Evolutionary conservation across 2,888 invertebrate species (phyloP), one percentile per base, ranked within the genome.

Genomic region (Ceratothoa steindachneri): DNA sequence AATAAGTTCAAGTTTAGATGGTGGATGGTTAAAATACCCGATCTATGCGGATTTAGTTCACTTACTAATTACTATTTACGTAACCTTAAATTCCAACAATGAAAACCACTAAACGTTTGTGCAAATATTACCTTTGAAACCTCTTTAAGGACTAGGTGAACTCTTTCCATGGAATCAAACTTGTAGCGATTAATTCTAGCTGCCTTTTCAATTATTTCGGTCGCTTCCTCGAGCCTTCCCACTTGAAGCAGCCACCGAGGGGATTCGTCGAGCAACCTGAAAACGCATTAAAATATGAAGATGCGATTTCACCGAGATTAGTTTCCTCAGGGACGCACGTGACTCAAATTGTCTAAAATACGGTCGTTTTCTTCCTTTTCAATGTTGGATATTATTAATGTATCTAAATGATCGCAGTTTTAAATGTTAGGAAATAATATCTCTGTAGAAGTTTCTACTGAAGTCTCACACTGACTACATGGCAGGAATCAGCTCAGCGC

Each of bases 221-320:
- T 67, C 1, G 71, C 71, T 28, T 71, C 71, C 29, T 71, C 51
- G 1, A 71, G 1, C 1, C 71, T 60, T n/a, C 28, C 52, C 12
- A 65, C 66, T 41, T 71, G 71, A n/a, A 71, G 66, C 41, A 71
- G 71, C 71, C 71, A 71, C 15, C 71, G 31, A 2, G 71, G 71
- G 28, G 71, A 71, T 31, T 71, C 71, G 28, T 71, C 71, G 24
- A 71, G 52, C 7, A 71, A 24, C 28, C 71, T 71, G 27, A 9
- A 71, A 27, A 41, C 15, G 15, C n/a, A n/a, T n/a, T n/a, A n/a
- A n/a, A n/a, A n/a, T n/a, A n/a, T n/a, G n/a, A n/a, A n/a, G n/a
- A n/a, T n/a, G n/a, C n/a, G n/a, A n/a, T n/a, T n/a, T n/a, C n/a
- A n/a, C n/a, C n/a, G n/a, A n/a, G n/a, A n/a, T n/a, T n/a, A n/a